Percentiles rank a stretch among this genome's conserved stretches.
Conservation (phyloP, 2,113 vertebrate species). For the Rhinoptilus africanus region DNA sequence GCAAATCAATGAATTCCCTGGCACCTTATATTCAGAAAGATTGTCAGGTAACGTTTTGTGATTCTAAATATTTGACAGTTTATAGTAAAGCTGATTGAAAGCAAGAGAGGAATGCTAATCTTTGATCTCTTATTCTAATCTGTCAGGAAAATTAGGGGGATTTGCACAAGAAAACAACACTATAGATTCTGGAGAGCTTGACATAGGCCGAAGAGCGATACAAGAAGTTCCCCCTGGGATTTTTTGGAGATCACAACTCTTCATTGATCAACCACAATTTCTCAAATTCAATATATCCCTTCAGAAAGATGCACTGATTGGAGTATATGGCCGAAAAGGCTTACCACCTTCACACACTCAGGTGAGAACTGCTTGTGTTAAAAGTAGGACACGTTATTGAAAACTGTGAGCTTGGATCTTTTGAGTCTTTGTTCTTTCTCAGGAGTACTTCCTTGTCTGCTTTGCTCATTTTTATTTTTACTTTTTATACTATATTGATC, state of each 20-base stretch:
- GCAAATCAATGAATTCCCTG: background rate
- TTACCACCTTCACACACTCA: constrained; percentile 96
- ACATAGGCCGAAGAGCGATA: constrained; percentile 85
- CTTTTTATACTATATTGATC: background rate
- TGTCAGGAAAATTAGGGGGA: constrained; percentile 81
- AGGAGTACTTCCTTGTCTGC: background rate
- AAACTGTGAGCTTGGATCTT: constrained; percentile 10
- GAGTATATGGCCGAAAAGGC: constrained; percentile 95
- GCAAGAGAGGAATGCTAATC: background rate
- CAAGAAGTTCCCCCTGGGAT: constrained; percentile 91
- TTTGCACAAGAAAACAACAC: constrained; percentile 92
- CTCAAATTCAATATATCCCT: constrained; percentile 99
- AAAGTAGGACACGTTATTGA: background rate
- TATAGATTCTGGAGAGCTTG: constrained; percentile 92
- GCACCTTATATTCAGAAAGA: background rate
- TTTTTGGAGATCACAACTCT: constrained; percentile 95
- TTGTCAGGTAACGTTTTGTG: background rate
- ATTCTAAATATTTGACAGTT: constrained; percentile 9
- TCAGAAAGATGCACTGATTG: constrained; percentile 95
- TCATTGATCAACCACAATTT: constrained; percentile 91
- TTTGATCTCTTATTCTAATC: constrained; percentile 33
- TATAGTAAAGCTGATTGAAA: background rate
- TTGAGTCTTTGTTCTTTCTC: background rate
- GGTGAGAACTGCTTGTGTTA: constrained; percentile 71
- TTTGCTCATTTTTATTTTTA: background rate